A percentile compares a stretch with the other conserved stretches of the same genome.
phyloP scores from a whole-genome alignment of 2,888 invertebrate genomes.

The Volucella inanis region DNA sequence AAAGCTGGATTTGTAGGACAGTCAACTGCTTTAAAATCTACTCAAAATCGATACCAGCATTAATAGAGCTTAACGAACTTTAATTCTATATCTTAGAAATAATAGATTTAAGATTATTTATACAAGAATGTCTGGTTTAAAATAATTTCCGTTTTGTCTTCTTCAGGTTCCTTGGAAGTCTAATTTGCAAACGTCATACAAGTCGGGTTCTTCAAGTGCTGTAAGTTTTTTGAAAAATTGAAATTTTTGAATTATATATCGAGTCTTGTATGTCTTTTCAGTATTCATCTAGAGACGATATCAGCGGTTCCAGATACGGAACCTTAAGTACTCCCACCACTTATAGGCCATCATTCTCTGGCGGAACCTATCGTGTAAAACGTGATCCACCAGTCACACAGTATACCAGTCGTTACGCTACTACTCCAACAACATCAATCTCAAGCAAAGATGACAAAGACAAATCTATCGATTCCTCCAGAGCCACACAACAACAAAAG shows the following conservation, averaged over 20 bases:
- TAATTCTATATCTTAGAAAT: not conserved
- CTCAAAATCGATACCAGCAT: no score
- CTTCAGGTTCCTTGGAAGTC: constrained; percentile 82
- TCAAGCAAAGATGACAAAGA: constrained; percentile 76
- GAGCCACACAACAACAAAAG: constrained; percentile 51
- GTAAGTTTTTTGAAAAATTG: constrained; percentile 76
- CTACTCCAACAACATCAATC: constrained; percentile 54
- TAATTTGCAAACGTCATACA: constrained; percentile 80
- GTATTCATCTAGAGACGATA: constrained; percentile 81
- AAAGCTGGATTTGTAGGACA: no score
- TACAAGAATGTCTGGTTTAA: not conserved
- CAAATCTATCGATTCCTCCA: constrained; percentile 74
- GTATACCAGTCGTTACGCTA: constrained; percentile 80
- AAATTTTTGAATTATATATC: constrained; percentile 4
- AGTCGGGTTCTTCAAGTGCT: constrained; percentile 78
- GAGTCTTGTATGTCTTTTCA: constrained; percentile 60
- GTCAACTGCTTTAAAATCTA: no score
- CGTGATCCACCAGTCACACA: constrained; percentile 79
- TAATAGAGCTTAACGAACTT: not conserved
- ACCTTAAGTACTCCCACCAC: constrained; percentile 81
- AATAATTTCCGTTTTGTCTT: not conserved
- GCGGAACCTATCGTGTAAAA: constrained; percentile 82
- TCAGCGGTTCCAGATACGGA: constrained; percentile 78
- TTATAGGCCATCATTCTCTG: constrained; percentile 83
- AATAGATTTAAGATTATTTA: not conserved